Evolutionary conservation across 2,797 vertebrate species (phyloP), one percentile per base, ranked within the genome.

Genomic region (Lacerta agilis): DNA sequence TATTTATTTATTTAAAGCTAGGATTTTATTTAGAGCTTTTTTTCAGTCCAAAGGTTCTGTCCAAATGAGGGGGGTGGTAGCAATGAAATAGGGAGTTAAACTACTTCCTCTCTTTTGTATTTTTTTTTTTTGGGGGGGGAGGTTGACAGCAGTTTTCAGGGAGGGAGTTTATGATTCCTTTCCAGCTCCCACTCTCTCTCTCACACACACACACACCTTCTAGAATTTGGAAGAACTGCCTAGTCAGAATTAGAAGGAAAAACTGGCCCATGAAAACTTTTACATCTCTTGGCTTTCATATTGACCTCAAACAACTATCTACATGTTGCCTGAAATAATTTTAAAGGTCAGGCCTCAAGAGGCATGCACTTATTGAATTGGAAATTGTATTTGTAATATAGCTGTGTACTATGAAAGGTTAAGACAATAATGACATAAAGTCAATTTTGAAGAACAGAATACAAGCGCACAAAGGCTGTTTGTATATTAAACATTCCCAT

Each of bases 211-310:
- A 17, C 15, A 20, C 18, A 3, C 23, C 2, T 45, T 69, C 17
- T n/a, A 49, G 61, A 23, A 83, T 45, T 45, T 25, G 15, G n/a
- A 45, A 82, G 13, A 8, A 17, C 8, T 25, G 43, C 77, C 87
- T 45, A 0, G 0, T 61, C 3, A 17, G 8, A 45, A 29, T 11
- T 0, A 0, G 2, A 33, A 83, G 49, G 8, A 2, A 80, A 25
- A 9, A 85, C 10, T 10, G 8, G 8, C 33, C 25, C 20, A 69
- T 83, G 66, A 67, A 38, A 23, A 25, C n/a, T 49, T 29, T 36
- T 73, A 73, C 38, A 33, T 23, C 3, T 81, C 15, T 64, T 75
- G 27, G 33, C 61, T 73, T 73, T 86, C 77, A 79, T 41, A 71
- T 18, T 38, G 36, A 73, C 45, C 61, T 55, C n/a, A 41, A 77